Base-by-base conservation (phyloP, 2,797 vertebrate genomes). In the Denticeps clupeoides region DNA sequence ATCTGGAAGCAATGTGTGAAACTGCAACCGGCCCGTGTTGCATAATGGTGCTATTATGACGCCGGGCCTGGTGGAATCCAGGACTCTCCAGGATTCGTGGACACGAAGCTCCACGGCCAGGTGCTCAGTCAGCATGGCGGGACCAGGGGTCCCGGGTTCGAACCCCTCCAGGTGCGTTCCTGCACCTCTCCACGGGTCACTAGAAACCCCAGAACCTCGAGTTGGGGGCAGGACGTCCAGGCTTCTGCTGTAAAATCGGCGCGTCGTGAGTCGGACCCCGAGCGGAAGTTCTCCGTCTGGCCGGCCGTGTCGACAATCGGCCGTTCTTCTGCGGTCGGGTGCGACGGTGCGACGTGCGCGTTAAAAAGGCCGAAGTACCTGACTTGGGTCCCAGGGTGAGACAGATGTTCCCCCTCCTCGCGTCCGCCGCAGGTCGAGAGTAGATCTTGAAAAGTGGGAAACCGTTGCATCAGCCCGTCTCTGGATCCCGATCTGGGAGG, bases 401-500 rank as follows among this genome's bases (percentile, higher is more conserved):
- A n/a, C n/a, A 83, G 71, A 81, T 64, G 56, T 56, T n/a, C n/a
- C 77, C 78, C 76, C 71, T 84, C 70, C 79, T 85, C 72, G 83
- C 79, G 45, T 82, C 81, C 70, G 80, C 67, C 61, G 79, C 65
- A 60, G 83, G 80, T 86, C 82, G 81, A 62, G 80, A 83, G 77
- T 87, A 85, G 71, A 85, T 86, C 84, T 82, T 87, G 80, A 84
- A 89, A 82, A 89, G 88, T 82, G 81, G n/a, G 88, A 75, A 86
- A 87, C 74, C 87, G 89, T 91, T 95, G 91, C 91, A 95, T 93
- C 90, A 90, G 89, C 85, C 80, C 89, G 83, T 80, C 88, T 76
- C 82, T 73, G 81, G 86, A 89, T 83, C 87, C 85, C 70, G 82
- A 77, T 82, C 86, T 88, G 89, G n/a, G 90, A 91, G 89, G 89